Evolutionary conservation across 1,140 invertebrate genomes (phyloP).

Genomic region (Chironomus tepperi): DNA sequence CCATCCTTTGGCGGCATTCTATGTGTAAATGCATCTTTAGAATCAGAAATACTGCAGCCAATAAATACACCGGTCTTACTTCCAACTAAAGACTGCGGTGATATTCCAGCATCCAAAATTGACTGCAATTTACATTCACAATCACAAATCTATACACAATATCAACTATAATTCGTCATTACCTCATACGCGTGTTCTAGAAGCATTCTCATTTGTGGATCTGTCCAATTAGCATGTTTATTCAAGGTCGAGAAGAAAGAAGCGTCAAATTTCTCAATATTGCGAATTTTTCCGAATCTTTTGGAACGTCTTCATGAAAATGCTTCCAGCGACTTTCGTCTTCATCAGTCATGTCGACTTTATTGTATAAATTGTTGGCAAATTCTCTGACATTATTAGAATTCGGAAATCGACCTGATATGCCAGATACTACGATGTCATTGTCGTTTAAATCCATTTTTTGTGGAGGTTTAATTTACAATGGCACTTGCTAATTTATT

Average conservation of each 20-base stretch:
- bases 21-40: slow-evolving; percentile 55
- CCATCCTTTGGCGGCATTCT: slow-evolving; percentile 77
- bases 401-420: slow-evolving; percentile 80
- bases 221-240: slow-evolving; percentile 78
- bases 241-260: slow-evolving; percentile 71
- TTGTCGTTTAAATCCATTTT: slow-evolving; percentile 45
- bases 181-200: slow-evolving; percentile 77
- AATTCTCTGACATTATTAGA: slow-evolving; percentile 71
- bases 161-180: no score
- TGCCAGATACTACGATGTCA: slow-evolving; percentile 68
- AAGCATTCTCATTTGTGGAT: slow-evolving; percentile 77
- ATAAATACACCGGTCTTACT: slow-evolving; percentile 68
- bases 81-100: slow-evolving; percentile 47
- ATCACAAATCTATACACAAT: no score
- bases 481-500: not conserved
- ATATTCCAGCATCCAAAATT: slow-evolving; percentile 48
- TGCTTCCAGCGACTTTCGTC: slow-evolving; percentile 23
- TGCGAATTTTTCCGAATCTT: slow-evolving; percentile 68
- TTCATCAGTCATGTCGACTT: slow-evolving; percentile 25
- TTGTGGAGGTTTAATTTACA: not conserved
- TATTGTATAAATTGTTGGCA: slow-evolving; percentile 67
- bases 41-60: slow-evolving; percentile 67
- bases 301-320: slow-evolving; percentile 32
- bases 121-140: slow-evolving; percentile 32
- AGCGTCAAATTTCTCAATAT: slow-evolving; percentile 73